Evolutionary conservation across 2,113 vertebrate species (phyloP).

Genomic region (Eudyptes chrysolophus): DNA sequence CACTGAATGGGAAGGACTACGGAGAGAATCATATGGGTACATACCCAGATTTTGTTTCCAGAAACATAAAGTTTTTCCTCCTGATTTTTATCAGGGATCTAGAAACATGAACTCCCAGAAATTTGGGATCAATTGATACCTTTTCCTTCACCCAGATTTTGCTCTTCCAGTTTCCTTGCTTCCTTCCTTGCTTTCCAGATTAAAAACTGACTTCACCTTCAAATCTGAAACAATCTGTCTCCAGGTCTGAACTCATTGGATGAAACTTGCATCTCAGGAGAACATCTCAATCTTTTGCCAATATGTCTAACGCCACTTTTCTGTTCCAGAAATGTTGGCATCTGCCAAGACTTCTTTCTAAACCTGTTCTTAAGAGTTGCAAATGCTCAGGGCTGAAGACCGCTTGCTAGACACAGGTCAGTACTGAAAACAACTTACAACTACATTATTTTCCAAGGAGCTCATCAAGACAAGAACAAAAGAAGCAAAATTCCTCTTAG

Average conservation of each 20-base stretch:
- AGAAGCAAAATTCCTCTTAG: not conserved
- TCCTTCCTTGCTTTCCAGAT: not conserved
- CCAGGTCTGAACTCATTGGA: not conserved
- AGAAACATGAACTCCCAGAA: not conserved
- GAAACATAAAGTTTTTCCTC: not conserved
- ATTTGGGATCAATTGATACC: not conserved
- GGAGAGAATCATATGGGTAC: fast-evolving
- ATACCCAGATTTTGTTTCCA: not conserved
- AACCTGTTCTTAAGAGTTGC: not conserved
- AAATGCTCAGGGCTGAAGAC: not conserved
- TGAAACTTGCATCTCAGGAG: not conserved
- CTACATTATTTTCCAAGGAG: not conserved
- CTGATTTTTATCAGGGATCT: not conserved
- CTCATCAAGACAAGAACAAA: not conserved
- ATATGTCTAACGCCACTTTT: not conserved
- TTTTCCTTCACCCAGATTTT: not conserved
- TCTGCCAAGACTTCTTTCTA: not conserved
- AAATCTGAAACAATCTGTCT: not conserved
- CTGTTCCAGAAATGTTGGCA: not conserved
- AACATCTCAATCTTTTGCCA: not conserved
- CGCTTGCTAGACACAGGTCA: not conserved
- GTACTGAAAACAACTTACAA: not conserved
- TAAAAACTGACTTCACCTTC: not conserved
- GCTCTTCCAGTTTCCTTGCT: not conserved
- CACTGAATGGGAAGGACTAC: not conserved